A percentile compares a stretch with the other conserved stretches of the same genome.
Evolutionary conservation across 2,888 invertebrate genomes (phyloP).

Genomic region (Xylota segnis): DNA sequence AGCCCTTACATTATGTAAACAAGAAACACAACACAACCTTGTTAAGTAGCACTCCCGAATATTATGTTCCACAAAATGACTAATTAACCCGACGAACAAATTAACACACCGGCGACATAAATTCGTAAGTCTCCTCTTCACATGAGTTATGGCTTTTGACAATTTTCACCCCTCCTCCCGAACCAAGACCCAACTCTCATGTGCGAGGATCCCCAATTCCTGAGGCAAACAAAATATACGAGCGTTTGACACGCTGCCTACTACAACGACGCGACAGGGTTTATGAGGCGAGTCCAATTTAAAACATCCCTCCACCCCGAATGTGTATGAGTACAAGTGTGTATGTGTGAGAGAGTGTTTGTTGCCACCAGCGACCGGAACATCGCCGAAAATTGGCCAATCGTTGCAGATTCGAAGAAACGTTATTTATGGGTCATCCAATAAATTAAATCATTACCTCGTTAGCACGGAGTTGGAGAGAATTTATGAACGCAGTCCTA

Average conservation of each 20-base stretch:
- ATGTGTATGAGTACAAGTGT: not conserved
- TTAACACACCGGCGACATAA: slow-evolving; percentile 74
- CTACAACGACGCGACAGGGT: slow-evolving; percentile 34
- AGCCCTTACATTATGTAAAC: slow-evolving; percentile 55
- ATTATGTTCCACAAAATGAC: slow-evolving; percentile 70
- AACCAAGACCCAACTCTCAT: slow-evolving; percentile 10
- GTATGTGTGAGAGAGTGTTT: not conserved
- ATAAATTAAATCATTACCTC: slow-evolving; percentile 82
- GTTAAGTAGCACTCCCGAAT: slow-evolving; percentile 47
- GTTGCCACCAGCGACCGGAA: slow-evolving; percentile 38
- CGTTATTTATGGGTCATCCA: slow-evolving; percentile 81
- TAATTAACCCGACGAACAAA: slow-evolving; percentile 72
- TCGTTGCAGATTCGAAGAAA: slow-evolving; percentile 74
- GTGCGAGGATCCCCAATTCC: slow-evolving; percentile 45
- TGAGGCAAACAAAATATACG: slow-evolving; percentile 63
- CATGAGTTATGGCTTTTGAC: slow-evolving; percentile 71
- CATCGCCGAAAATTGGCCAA: slow-evolving; percentile 70
- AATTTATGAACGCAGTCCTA: slow-evolving; percentile 61
- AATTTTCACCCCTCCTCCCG: slow-evolving; percentile 41
- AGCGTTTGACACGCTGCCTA: slow-evolving; percentile 62
- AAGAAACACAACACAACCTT: slow-evolving; percentile 56
- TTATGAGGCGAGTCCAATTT: slow-evolving; percentile 57
- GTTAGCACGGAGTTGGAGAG: slow-evolving; percentile 73
- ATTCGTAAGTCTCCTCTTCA: slow-evolving; percentile 61
- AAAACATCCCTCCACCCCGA: slow-evolving; percentile 9